Base-by-base conservation (phyloP, 1,140 invertebrate genomes). In the Berghia stephanieae region DNA sequence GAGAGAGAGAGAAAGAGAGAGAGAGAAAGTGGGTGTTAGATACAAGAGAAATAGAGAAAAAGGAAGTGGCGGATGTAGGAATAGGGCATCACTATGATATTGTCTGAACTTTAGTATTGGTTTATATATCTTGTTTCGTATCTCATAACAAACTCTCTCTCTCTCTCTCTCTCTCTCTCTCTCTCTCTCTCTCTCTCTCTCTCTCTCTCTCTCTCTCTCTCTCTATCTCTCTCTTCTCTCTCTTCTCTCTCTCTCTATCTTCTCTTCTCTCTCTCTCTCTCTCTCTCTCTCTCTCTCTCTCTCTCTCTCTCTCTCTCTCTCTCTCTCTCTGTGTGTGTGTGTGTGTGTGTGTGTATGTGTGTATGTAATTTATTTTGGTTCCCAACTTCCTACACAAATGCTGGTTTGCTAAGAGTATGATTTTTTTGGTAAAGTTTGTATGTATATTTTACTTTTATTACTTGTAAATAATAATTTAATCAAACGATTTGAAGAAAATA, bases 171-270 rank as follows among this genome's bases (percentile, higher is more conserved):
- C 8, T 8, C 24, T 63, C 13, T 16, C 36, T 63, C n/a, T 63
- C 10, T 63, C n/a, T 16, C n/a, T 63, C 10, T 10, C n/a, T 10
- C n/a, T 63, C n/a, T 63, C n/a, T 24, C n/a, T 10, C 57, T 43
- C 34, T 63, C 55, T 31, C 10, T n/a, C 34, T 63, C 72, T 75
- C 52, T 60, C 46, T n/a, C n/a, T n/a, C n/a, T n/a, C n/a, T n/a
- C n/a, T n/a, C n/a, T n/a, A n/a, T n/a, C n/a, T n/a, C n/a, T 63
- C 2, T 63, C n/a, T 27, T 42, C 40, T 42, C 49, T 21, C 52
- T 63, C n/a, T 38, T 24, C 34, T 44, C 16, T 72, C 69, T 72
- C 44, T 46, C 43, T 72, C 69, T 46, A 10, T 38, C 36, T 69
- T 24, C 42, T 24, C 24, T 24, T 72, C 43, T 44, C 24, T 21